Base-by-base conservation (phyloP, 2,888 invertebrate species). In the Aquatica leii region DNA sequence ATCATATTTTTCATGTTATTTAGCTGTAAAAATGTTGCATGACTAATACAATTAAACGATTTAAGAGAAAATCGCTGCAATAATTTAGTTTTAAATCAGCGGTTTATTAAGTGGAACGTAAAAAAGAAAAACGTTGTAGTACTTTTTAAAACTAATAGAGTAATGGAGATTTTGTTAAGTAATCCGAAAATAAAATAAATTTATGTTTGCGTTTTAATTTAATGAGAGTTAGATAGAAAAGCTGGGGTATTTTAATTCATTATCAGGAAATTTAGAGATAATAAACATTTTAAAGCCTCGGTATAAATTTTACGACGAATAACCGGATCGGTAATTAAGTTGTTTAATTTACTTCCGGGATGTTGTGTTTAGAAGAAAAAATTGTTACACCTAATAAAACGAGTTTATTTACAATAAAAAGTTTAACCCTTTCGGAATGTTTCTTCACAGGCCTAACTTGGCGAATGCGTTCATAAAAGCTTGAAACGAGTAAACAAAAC, bases 231-330 rank as follows among this genome's bases (percentile, higher is more conserved):
- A 37, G 4, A 31, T 31, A 17, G 18, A 46, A 46, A 20, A 17
- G 18, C 46, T 46, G 18, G 18, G 20, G 3, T 18, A 46, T 46
- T 46, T 46, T 46, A 46, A 46, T 46, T 46, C 18, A 46, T 46
- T 46, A 46, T 46, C 46, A 46, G 18, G 18, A 46, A 46, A 46
- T 46, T 41, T 41, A 41, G 15, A 2, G 46, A 11, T 11, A 8
- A 41, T 41, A 15, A 41, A 41, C 41, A 46, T 46, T 46, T 18
- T 18, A 46, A 46, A 46, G 11, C 46, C 11, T 17, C n/a, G 6
- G 8, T 20, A 46, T 46, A 46, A 46, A 46, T 46, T 46, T 46
- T 46, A 46, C n/a, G 3, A 18, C 20, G 46, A 18, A 18, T 46
- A 46, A 46, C 46, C 1, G 46, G 37, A 17, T 18, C 8, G 18